These are phyloP conservation scores for Peromyscus polionotus DNA, from an alignment of 2,113 vertebrate species.

Conservation along the genomic window DNA sequence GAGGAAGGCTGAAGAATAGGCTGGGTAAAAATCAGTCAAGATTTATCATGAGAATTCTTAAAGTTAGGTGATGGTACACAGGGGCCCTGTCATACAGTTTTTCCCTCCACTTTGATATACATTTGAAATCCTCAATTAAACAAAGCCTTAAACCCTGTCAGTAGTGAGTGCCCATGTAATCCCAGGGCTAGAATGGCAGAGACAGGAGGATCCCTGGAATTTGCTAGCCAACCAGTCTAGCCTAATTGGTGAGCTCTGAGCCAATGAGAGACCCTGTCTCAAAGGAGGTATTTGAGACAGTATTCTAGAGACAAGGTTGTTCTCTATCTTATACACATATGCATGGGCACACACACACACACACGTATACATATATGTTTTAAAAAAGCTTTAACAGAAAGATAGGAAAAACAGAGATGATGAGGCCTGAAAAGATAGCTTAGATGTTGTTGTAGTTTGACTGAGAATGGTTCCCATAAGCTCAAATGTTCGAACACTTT, in stretches of 20 bases:
- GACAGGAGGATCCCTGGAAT: background rate
- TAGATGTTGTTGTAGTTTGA: background rate
- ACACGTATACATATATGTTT: background rate
- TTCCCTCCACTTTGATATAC: background rate
- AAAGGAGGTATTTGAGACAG: background rate
- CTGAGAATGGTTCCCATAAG: background rate
- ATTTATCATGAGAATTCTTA: background rate
- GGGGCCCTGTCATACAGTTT: background rate
- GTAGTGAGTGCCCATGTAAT: background rate
- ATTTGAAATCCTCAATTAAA: conserved; percentile 52
- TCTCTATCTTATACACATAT: background rate
- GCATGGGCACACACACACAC: background rate
- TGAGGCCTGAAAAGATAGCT: background rate
- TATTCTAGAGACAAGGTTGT: background rate
- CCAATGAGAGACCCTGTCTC: background rate
- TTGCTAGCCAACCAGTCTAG: background rate
- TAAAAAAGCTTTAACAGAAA: background rate
- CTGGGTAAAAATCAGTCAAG: conserved; percentile 43
- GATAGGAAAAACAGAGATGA: background rate
- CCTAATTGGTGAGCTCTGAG: background rate
- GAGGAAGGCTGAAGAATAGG: background rate
- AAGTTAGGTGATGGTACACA: background rate
- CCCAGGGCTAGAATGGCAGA: background rate
- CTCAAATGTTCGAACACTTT: background rate
- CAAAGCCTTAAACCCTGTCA: background rate